Conservation (phyloP, 2,888 invertebrate species). For the Rhorus exstirpatorius region DNA sequence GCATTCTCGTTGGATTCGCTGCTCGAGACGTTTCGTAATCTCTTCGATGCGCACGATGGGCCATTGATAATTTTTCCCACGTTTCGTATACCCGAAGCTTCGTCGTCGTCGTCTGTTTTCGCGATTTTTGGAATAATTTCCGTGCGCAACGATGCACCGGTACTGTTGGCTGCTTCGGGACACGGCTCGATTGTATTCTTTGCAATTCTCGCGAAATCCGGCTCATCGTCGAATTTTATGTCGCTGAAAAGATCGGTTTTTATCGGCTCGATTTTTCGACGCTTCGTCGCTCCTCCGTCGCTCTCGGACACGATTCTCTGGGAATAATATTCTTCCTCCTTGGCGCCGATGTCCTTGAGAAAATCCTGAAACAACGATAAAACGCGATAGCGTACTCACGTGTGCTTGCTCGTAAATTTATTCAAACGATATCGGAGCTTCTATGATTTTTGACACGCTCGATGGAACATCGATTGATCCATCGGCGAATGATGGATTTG, state of each 20-base stretch:
- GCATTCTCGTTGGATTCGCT: conserved; percentile 41
- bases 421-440: no score
- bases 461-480: no score
- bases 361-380: conserved; percentile 77
- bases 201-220: conserved; percentile 55
- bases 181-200: conserved; percentile 1
- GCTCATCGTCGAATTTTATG: conserved; percentile 63
- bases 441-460: no score
- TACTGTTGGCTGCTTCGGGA: conserved; percentile 50
- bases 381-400: no score
- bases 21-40: conserved; percentile 1
- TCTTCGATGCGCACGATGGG: background rate
- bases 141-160: conserved; percentile 59
- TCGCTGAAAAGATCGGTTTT: conserved; percentile 40
- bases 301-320: conserved; percentile 53
- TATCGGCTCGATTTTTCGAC: conserved; percentile 40
- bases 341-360: conserved; percentile 75
- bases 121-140: conserved; percentile 72
- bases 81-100: conserved; percentile 5
- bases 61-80: conserved; percentile 5
- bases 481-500: no score
- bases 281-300: conserved; percentile 51
- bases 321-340: conserved; percentile 68
- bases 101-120: conserved; percentile 51
- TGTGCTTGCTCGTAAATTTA: no score